Conservation (phyloP, 2,113 vertebrate genomes). For the Antennarius striatus region DNA sequence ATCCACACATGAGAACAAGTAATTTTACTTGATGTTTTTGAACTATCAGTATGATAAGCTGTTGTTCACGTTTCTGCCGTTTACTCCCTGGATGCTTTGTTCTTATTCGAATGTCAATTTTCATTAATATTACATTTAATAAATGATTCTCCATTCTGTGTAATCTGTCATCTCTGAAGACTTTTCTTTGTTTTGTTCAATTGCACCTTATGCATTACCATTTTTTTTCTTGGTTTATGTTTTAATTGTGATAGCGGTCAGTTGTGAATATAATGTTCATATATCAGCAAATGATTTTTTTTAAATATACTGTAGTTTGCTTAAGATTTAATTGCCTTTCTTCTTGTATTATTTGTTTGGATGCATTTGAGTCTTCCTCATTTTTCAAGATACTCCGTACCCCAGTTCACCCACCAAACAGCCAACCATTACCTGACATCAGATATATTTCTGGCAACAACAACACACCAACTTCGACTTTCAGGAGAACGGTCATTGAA, state of each 20-base stretch:
- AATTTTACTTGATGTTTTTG: slow-evolving; percentile 12
- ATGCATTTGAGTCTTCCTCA: neutral
- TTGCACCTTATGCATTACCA: no score
- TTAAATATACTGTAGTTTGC: neutral
- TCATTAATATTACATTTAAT: neutral
- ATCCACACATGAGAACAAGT: neutral
- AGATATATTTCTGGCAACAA: neutral
- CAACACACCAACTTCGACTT: neutral
- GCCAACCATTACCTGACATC: neutral
- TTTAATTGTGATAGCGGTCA: no score
- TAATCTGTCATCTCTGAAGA: no score
- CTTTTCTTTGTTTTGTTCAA: no score
- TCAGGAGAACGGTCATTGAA: slow-evolving; percentile 10
- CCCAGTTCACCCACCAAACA: neutral
- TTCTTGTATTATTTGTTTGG: neutral
- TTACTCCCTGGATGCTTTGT: neutral
- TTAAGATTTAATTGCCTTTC: neutral
- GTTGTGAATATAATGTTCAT: no score
- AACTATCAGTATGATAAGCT: neutral
- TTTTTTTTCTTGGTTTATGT: no score
- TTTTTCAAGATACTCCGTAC: neutral
- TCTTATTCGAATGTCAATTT: neutral
- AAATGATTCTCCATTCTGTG: neutral
- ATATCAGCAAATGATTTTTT: no score
- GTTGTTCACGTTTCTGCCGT: neutral